Base-by-base conservation (phyloP, 2,888 invertebrate genomes). In the Willowsia nigromaculata region DNA sequence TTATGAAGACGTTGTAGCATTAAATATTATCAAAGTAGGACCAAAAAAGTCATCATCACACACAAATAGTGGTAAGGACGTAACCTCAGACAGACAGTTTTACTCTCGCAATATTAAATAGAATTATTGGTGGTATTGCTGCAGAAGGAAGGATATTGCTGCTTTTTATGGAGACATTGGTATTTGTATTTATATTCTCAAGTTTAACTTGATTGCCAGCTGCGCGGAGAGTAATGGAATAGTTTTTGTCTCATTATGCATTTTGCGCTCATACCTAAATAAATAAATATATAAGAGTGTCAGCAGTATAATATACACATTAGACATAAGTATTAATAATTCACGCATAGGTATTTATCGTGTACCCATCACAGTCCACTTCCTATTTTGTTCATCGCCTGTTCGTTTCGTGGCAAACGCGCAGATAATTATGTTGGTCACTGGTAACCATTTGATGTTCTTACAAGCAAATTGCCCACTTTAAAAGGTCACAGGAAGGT, bases 401-500 rank as follows among this genome's bases (percentile, higher is more conserved):
- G 40, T 7, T 37, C 33, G 1, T 37, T 33, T 9, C 9, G 43
- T 13, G 11, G 78, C 47, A 74, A 15, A 47, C 47, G 11, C 5
- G 43, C 27, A 56, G 56, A 33, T 56, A 78, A 56, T 78, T 56
- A 78, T 56, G 37, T 78, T 53, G 56, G 78, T 37, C 78, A 78
- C 78, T 56, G 22, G 78, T 78, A 30, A 53, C 30, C 33, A 56
- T 4, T 25, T 43, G 27, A 74, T 43, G 15, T 47, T 47, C 47
- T 78, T 37, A 18, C 33, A 56, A 76, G 71, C 71, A 76, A 78
- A 56, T 56, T 78, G 25, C 22, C 25, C 56, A 53, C 30, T 78
- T 78, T 53, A 33, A 78, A 78, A 78, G 78, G 78, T 78, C 78
- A 78, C 25, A 78, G 22, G 78, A 78, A 78, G 78, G 78, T 78